phyloP scores from a whole-genome alignment of 1,140 invertebrate species.

The Drosophila equinoxialis region DNA sequence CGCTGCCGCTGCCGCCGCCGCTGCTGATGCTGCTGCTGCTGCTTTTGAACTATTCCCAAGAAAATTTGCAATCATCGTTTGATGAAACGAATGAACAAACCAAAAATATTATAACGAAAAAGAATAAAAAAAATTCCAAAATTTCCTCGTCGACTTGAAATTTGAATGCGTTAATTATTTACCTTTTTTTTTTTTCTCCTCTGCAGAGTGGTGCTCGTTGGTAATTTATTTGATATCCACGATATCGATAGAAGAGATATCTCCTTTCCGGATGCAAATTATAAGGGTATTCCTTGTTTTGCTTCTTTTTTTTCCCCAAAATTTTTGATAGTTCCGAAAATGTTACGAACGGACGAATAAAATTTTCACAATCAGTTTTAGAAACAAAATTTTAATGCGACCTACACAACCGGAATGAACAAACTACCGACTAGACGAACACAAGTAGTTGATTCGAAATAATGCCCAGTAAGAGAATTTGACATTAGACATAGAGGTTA shows the following conservation, averaged over 20 bases:
- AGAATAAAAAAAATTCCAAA: slow-evolving; percentile 24
- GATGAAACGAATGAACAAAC: slow-evolving; percentile 10
- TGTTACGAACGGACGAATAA: slow-evolving; percentile 48
- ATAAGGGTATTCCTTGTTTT: slow-evolving; percentile 13
- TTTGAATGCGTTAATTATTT: slow-evolving; percentile 22
- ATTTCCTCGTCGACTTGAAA: slow-evolving; percentile 49
- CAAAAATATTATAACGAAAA: background rate
- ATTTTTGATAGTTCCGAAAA: slow-evolving; percentile 47
- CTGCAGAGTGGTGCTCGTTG: background rate
- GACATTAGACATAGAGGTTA: slow-evolving; percentile 27
- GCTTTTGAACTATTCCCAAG: background rate
- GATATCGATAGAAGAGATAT: background rate
- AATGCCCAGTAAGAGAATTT: slow-evolving; percentile 28
- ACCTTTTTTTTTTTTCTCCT: too few relatives aligned
- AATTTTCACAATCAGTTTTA: slow-evolving; percentile 62
- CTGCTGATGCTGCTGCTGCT: slow-evolving; percentile 4
- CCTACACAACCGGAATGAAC: background rate
- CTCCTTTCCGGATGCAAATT: background rate
- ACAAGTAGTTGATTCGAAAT: slow-evolving; percentile 23
- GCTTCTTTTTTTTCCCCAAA: background rate
- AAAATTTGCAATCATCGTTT: slow-evolving; percentile 22
- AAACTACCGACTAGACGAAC: slow-evolving; percentile 10
- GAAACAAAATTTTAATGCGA: slow-evolving; percentile 23
- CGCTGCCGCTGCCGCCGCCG: background rate
- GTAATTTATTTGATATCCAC: slow-evolving; percentile 1